phyloP scores from a whole-genome alignment of 2,113 vertebrate species.

The Taurulus bubalis region DNA sequence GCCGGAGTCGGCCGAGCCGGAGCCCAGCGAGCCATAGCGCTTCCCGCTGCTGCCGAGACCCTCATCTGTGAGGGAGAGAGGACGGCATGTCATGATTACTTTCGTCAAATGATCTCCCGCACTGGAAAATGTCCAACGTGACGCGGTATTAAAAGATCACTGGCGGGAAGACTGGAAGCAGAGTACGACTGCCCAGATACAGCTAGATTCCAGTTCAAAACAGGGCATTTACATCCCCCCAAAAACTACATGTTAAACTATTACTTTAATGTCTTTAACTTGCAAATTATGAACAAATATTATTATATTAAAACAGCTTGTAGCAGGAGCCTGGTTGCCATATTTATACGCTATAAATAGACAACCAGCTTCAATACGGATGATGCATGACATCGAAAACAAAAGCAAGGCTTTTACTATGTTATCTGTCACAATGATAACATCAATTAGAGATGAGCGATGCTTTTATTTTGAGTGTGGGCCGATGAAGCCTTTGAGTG shows the following conservation, averaged over 20 bases:
- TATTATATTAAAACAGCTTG: not conserved
- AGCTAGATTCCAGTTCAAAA: no score
- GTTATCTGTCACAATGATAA: no score
- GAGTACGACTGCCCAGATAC: no score
- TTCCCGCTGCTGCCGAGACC: slow-evolving; percentile 80
- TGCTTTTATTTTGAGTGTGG: slow-evolving; percentile 6
- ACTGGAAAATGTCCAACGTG: not conserved
- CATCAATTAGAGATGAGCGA: not conserved
- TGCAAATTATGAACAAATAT: not conserved
- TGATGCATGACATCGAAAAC: not conserved
- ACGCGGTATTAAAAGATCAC: no score
- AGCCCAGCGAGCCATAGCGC: slow-evolving; percentile 74
- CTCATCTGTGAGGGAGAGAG: slow-evolving; percentile 81
- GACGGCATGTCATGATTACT: not conserved
- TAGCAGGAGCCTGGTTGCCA: not conserved
- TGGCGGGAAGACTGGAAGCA: no score
- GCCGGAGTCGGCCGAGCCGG: slow-evolving; percentile 78
- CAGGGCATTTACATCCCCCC: no score
- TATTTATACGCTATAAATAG: not conserved
- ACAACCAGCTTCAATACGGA: not conserved
- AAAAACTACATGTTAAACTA: no score
- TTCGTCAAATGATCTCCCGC: not conserved
- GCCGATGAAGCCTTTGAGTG: not conserved
- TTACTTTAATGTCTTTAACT: not conserved
- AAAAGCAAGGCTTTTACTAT: not conserved